Evolutionary conservation across 2,113 vertebrate genomes (phyloP), one percentile per base, ranked within the genome.

Genomic region (Proterorhinus semilunaris): DNA sequence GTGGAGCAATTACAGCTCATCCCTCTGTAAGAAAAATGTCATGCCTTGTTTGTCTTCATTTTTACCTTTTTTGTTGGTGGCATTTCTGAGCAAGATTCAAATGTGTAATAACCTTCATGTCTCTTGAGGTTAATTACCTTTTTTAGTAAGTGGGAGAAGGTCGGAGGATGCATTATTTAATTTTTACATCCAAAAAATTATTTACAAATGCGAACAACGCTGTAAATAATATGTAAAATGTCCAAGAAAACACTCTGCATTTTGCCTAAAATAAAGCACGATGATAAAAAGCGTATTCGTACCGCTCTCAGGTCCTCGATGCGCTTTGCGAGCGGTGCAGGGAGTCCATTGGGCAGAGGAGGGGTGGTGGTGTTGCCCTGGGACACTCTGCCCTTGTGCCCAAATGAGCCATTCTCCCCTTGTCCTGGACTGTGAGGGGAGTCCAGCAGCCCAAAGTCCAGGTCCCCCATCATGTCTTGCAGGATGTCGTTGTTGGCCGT

Each of bases 301-400:
- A 99, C 96, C 91, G 90, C 89, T 84, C 96, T 93, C 72, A 99
- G 92, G 90, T 99, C 97, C 74, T 96, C 95, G n/a, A 99, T 96
- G 69, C 96, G 95, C 65, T 97, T 99, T 53, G 91, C 85, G 36
- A 99, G 94, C 0, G 95, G 94, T 5, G 87, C 27, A 12, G 97
- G 94, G 8, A 99, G 93, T 74, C 96, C 95, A 10, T 90, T 91
- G 53, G 97, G 98, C 70, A 98, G 94, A 16, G 92, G 96, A 0
- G 92, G 91, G 0, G 87, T 52, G 71, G 91, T 72, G 16, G 85
- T 13, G 0, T n/a, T 84, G 0, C 79, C 85, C 71, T 74, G 95
- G 46, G 89, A 85, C 85, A 72, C 91, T 49, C 87, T 81, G 68
- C 43, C 75, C 64, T 92, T 92, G 3, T 77, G 86, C 0, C 71